Conservation (phyloP, 1,140 invertebrate genomes). For the Trissolcus basalis region DNA sequence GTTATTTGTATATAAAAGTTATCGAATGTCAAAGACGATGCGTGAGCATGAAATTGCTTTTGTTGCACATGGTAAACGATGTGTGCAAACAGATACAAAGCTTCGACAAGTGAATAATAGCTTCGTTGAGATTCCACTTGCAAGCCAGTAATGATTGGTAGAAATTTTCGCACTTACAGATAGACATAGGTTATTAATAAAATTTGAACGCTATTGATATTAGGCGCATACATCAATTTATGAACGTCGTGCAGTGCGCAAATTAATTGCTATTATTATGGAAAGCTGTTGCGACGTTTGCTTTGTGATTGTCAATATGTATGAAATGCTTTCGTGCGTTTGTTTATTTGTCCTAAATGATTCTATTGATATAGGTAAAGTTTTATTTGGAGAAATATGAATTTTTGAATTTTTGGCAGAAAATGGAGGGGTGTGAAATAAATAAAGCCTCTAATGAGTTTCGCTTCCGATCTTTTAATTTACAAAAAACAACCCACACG, state of each 20-base stretch:
- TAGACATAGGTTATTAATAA: constrained; percentile 47
- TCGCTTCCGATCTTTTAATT: too few relatives aligned
- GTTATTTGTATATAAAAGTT: too few relatives aligned
- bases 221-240: constrained; percentile 39
- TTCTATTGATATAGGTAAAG: too few relatives aligned
- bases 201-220: constrained; percentile 67
- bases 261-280: constrained; percentile 63
- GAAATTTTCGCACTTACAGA: neutral
- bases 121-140: constrained; percentile 61
- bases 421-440: too few relatives aligned
- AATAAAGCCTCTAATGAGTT: too few relatives aligned
- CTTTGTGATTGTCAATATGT: too few relatives aligned
- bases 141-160: constrained; percentile 52
- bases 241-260: constrained; percentile 42
- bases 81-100: constrained; percentile 43
- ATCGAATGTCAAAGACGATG: too few relatives aligned
- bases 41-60: too few relatives aligned
- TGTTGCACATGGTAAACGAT: constrained; percentile 27
- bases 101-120: constrained; percentile 53
- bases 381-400: too few relatives aligned
- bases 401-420: too few relatives aligned
- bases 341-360: neutral
- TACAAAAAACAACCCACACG: too few relatives aligned
- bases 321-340: constrained; percentile 3
- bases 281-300: too few relatives aligned